Conservation (phyloP, 1,140 invertebrate genomes). For the Drosophila saltans region DNA sequence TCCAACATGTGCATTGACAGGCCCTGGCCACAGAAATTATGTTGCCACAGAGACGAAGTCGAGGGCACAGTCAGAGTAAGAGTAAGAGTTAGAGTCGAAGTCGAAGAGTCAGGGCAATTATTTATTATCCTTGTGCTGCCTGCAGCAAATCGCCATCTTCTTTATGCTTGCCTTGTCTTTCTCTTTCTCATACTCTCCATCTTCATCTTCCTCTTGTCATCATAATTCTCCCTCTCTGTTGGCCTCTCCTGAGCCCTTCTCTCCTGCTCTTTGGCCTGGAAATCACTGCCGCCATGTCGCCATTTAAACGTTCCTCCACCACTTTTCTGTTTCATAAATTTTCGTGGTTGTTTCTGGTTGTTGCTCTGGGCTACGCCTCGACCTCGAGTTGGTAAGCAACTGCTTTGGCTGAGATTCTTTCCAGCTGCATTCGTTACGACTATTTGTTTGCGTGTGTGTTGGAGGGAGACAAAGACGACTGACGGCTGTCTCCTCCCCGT, state of each 20-base stretch:
- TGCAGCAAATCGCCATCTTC: slow-evolving; percentile 61
- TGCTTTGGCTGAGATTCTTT: slow-evolving; percentile 61
- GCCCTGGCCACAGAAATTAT: slow-evolving; percentile 64
- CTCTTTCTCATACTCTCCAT: slow-evolving; percentile 28
- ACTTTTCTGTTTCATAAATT: slow-evolving; percentile 70
- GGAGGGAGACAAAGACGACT: slow-evolving; percentile 17
- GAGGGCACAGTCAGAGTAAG: slow-evolving; percentile 28
- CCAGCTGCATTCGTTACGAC: slow-evolving; percentile 26
- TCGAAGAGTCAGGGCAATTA: slow-evolving; percentile 56
- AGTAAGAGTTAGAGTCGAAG: slow-evolving; percentile 20
- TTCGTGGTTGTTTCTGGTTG: slow-evolving; percentile 59
- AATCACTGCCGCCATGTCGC: slow-evolving; percentile 71
- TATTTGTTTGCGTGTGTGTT: slow-evolving; percentile 13
- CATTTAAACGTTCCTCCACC: slow-evolving; percentile 56
- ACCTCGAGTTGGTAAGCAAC: slow-evolving; percentile 37
- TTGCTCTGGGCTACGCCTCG: slow-evolving; percentile 65
- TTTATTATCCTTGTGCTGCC: slow-evolving; percentile 75
- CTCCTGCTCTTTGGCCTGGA: slow-evolving; percentile 22
- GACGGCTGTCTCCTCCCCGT: slow-evolving; percentile 68
- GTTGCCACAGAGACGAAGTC: slow-evolving; percentile 55
- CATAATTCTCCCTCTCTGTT: slow-evolving; percentile 12
- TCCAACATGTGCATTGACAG: slow-evolving; percentile 59
- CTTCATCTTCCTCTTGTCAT: slow-evolving; percentile 20
- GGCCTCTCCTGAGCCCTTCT: neutral
- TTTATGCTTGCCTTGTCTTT: slow-evolving; percentile 47